Percentiles rank a stretch among this genome's conserved stretches.
phyloP scores from a whole-genome alignment of 2,888 invertebrate genomes.

The Eledone cirrhosa region DNA sequence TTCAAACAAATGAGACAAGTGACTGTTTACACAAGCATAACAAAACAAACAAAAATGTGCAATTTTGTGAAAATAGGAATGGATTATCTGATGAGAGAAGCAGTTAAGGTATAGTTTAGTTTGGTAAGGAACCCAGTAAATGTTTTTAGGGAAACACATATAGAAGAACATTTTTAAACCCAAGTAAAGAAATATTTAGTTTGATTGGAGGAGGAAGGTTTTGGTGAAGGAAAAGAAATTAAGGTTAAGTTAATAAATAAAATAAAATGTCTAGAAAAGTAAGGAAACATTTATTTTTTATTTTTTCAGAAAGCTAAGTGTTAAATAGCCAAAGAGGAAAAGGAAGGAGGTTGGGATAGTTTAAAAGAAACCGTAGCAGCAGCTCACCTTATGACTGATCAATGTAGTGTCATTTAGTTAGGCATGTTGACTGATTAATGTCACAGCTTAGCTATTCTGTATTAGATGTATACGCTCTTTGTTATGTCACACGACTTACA shows the following conservation, averaged over 20 bases:
- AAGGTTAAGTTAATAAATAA: too few relatives aligned
- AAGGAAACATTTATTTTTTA: not conserved
- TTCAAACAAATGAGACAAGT: too few relatives aligned
- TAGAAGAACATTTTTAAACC: too few relatives aligned
- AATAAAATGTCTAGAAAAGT: too few relatives aligned
- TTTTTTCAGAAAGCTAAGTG: not conserved
- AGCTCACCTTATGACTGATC: conserved; percentile 24
- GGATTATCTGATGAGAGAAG: not conserved
- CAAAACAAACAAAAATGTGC: too few relatives aligned
- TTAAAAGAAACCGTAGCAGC: not conserved
- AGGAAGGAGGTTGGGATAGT: conserved; percentile 4
- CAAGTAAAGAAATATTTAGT: too few relatives aligned
- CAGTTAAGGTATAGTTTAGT: not conserved
- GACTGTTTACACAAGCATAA: too few relatives aligned
- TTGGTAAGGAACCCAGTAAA: too few relatives aligned
- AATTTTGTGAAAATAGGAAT: not conserved
- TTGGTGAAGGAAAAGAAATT: too few relatives aligned
- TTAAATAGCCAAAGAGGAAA: not conserved
- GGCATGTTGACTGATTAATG: not conserved
- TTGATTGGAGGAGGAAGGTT: too few relatives aligned
- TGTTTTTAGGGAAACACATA: too few relatives aligned
- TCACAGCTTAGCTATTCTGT: not conserved
- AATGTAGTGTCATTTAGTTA: conserved; percentile 10
- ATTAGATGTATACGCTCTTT: conserved; percentile 21
- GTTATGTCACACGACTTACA: conserved; percentile 9